A percentile compares a stretch with the other conserved stretches of the same genome.
These are phyloP conservation scores for Strix aluco DNA, from an alignment of 2,113 vertebrate species.

Conservation along the genomic window DNA sequence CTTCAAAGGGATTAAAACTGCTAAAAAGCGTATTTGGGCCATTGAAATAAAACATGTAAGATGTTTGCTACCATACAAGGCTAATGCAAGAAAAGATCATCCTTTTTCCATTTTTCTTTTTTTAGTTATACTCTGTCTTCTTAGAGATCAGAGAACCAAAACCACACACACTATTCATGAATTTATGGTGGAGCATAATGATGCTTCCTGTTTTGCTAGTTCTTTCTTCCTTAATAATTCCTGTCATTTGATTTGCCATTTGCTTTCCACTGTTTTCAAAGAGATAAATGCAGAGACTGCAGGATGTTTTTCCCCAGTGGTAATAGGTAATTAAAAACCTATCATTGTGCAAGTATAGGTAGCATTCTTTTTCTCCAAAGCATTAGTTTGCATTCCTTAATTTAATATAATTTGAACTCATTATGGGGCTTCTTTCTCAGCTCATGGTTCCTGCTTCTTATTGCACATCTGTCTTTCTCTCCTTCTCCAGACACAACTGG, in stretches of 20 bases:
- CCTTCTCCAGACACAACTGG: not conserved
- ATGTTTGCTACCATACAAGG: not conserved
- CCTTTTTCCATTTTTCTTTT: not conserved
- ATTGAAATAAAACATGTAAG: not conserved
- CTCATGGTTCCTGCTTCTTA: not conserved
- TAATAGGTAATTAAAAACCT: not conserved
- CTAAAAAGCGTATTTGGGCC: not conserved
- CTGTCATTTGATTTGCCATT: not conserved
- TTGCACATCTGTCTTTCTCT: not conserved
- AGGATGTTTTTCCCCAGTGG: not conserved
- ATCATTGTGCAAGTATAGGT: not conserved
- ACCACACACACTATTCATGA: not conserved
- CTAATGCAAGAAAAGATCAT: not conserved
- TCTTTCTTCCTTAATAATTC: not conserved
- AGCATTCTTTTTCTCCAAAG: conserved; percentile 10
- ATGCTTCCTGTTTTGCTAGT: not conserved
- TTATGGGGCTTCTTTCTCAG: not conserved
- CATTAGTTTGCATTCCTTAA: not conserved
- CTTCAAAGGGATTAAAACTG: not conserved
- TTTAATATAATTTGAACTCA: not conserved
- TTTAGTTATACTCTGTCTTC: not conserved
- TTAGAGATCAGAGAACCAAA: not conserved
- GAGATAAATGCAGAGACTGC: not conserved
- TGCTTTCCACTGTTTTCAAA: not conserved
- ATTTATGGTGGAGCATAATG: not conserved